Conservation (phyloP, 37 sponge, comb jelly and placozoan species). For the Ephydatia muelleri region DNA sequence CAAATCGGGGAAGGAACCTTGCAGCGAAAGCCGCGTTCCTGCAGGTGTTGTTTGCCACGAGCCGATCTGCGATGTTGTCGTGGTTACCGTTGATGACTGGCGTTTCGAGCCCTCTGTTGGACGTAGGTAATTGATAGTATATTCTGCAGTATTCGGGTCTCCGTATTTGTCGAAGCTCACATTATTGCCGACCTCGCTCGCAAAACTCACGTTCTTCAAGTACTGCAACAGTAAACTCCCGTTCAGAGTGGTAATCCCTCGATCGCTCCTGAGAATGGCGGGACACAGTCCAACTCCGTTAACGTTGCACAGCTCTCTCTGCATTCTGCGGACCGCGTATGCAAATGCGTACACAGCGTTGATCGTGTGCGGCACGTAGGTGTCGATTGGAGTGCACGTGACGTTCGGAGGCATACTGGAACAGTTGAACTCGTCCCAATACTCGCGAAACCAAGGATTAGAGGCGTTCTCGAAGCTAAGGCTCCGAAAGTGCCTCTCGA, state of each 20-base stretch:
- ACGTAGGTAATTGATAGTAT: slow-evolving; percentile 32
- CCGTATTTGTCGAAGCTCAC: slow-evolving; percentile 45
- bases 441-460: slow-evolving; percentile 78
- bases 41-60: neutral
- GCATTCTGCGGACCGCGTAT: slow-evolving; percentile 35
- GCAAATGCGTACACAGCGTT: slow-evolving; percentile 64
- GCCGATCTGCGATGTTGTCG: too few species aligned
- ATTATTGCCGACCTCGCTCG: neutral
- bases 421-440: slow-evolving; percentile 66
- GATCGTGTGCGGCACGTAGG: slow-evolving; percentile 25
- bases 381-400: neutral
- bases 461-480: slow-evolving; percentile 44
- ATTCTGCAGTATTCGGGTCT: neutral
- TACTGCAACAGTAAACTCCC: slow-evolving; percentile 3
- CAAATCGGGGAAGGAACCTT: too few species aligned
- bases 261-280: neutral
- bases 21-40: too few species aligned
- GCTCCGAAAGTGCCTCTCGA: slow-evolving; percentile 48
- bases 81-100: too few species aligned
- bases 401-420: too few species aligned
- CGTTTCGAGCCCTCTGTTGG: too few species aligned
- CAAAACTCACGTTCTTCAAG: slow-evolving; percentile 20
- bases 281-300: neutral
- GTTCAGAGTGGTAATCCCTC: neutral
- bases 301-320: slow-evolving; percentile 7